Conservation (phyloP, 2,797 vertebrate genomes). For the Monodelphis domestica region DNA sequence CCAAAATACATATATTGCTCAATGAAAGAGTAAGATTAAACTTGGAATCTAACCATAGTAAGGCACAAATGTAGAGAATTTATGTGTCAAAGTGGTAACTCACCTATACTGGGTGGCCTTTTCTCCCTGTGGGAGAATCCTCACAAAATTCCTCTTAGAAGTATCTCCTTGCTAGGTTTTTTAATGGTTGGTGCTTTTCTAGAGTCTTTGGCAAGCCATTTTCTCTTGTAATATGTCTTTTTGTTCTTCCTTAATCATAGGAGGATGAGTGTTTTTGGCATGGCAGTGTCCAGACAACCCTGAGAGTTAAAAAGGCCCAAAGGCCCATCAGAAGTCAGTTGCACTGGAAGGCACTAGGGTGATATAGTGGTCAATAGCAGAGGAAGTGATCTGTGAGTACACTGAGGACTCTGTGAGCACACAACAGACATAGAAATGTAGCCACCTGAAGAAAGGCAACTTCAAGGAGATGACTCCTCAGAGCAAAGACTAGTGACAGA, state of each 20-base stretch:
- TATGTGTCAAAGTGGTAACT: neutral
- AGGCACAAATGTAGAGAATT: neutral
- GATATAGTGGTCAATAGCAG: neutral
- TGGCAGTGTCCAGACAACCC: neutral
- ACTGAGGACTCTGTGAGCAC: neutral
- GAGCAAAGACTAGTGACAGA: neutral
- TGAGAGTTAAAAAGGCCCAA: neutral
- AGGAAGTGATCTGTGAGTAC: too few relatives aligned
- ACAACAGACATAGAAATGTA: neutral
- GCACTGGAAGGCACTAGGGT: neutral
- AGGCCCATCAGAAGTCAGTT: neutral
- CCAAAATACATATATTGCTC: neutral
- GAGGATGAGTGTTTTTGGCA: neutral
- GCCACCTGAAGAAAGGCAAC: neutral
- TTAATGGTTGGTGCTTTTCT: neutral
- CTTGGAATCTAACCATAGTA: neutral
- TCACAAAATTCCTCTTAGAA: neutral
- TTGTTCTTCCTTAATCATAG: neutral
- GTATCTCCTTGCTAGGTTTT: neutral
- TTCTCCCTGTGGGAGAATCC: neutral
- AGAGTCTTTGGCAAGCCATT: neutral
- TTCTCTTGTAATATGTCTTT: neutral
- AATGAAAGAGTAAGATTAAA: neutral
- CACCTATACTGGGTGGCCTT: neutral
- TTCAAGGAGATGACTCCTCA: neutral